phyloP scores from a whole-genome alignment of 2,888 invertebrate species.

The Dynastes grantii region DNA sequence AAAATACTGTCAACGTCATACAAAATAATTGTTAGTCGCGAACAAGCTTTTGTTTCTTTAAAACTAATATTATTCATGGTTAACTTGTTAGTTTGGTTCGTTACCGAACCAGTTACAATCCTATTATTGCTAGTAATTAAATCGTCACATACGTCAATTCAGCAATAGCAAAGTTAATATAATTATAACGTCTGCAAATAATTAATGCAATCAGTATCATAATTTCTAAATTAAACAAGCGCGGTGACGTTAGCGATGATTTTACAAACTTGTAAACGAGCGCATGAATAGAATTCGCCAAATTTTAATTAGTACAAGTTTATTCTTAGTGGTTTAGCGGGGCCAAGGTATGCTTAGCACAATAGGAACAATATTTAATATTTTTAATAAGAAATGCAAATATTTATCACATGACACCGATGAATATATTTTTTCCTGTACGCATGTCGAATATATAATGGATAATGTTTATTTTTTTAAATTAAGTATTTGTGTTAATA shows the following conservation, averaged over 20 bases:
- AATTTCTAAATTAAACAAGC: slow-evolving; percentile 47
- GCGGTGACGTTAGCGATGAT: slow-evolving; percentile 34
- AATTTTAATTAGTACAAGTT: slow-evolving; percentile 41
- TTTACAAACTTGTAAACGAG: slow-evolving; percentile 16
- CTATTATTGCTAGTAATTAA: slow-evolving; percentile 22
- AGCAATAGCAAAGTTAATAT: slow-evolving; percentile 15
- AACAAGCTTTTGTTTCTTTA: neutral
- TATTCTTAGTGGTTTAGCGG: slow-evolving; percentile 28
- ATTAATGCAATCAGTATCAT: slow-evolving; percentile 35
- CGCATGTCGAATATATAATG: neutral
- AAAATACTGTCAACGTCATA: neutral
- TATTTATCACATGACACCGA: slow-evolving; percentile 10
- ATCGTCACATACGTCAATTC: slow-evolving; percentile 38
- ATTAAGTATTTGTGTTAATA: slow-evolving; percentile 15
- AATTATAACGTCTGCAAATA: slow-evolving; percentile 42
- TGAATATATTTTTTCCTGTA: neutral
- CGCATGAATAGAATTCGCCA: slow-evolving; percentile 34
- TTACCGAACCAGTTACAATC: slow-evolving; percentile 45
- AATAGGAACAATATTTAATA: slow-evolving; percentile 12
- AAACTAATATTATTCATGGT: neutral
- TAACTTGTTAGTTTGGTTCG: neutral
- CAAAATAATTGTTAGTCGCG: neutral
- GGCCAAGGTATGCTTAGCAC: slow-evolving; percentile 15
- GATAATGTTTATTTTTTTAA: slow-evolving; percentile 13
- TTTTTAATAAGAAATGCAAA: slow-evolving; percentile 13